phyloP scores from a whole-genome alignment of 23 tunicate species.

The Trididemnum miniatum region DNA sequence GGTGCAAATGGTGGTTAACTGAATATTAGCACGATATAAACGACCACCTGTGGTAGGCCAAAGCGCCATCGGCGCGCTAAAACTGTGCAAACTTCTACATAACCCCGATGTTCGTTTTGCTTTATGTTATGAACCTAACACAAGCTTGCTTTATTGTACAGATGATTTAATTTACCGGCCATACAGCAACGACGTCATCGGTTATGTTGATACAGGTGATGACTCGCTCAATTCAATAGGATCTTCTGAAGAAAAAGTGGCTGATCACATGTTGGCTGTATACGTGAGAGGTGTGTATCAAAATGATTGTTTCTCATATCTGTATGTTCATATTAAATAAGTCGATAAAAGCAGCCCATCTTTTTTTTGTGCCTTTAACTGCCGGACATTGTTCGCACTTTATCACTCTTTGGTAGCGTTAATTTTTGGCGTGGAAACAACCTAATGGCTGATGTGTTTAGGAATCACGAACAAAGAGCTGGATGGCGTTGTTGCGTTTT shows the following conservation, averaged over 20 bases:
- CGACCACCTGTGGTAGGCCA: neutral
- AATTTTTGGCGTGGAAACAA: neutral
- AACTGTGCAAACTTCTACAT: neutral
- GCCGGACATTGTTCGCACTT: neutral
- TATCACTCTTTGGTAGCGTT: neutral
- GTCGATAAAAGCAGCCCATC: neutral
- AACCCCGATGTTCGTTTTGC: neutral
- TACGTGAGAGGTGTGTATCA: neutral
- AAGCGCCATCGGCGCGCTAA: neutral
- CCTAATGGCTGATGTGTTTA: neutral
- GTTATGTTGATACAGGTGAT: neutral
- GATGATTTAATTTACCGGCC: neutral
- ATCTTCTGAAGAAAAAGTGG: neutral
- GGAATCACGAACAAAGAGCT: neutral
- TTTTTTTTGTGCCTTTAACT: neutral
- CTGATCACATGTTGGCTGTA: neutral
- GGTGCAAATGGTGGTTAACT: neutral
- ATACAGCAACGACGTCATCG: neutral
- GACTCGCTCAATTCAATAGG: neutral
- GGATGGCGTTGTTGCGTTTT: neutral
- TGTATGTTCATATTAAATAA: neutral
- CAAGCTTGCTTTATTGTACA: neutral
- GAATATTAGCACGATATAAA: neutral
- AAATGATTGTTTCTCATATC: neutral
- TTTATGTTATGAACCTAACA: neutral